Evolutionary conservation across 2,888 invertebrate genomes (phyloP).

Genomic region (Limnephilus auricula): DNA sequence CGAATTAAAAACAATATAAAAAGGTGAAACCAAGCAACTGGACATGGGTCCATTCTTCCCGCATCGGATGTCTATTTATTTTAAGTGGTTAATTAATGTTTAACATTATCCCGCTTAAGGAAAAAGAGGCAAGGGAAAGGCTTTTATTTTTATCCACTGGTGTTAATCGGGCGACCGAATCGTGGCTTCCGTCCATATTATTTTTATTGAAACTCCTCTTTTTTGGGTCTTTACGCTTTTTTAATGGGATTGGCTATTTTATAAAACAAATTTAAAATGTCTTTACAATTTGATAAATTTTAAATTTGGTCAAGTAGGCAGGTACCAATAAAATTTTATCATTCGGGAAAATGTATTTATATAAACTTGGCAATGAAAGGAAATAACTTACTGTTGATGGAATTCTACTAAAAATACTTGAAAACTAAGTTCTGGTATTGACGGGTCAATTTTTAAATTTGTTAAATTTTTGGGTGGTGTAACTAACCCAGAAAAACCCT

Average conservation of each 20-base stretch:
- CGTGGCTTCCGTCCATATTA: constrained; percentile 24
- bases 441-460: too few relatives aligned
- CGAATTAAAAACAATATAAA: background rate
- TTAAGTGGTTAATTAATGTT: constrained; percentile 57
- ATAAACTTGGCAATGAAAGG: too few relatives aligned
- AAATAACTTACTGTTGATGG: too few relatives aligned
- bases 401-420: too few relatives aligned
- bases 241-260: background rate
- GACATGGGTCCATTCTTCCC: constrained; percentile 25
- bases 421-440: too few relatives aligned
- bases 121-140: constrained; percentile 7
- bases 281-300: too few relatives aligned
- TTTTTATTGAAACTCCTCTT: constrained; percentile 10
- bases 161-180: constrained; percentile 43
- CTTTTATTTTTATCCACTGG: constrained; percentile 45
- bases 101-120: constrained; percentile 48
- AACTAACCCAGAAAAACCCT: too few relatives aligned
- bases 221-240: background rate
- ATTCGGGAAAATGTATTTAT: too few relatives aligned
- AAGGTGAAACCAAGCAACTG: constrained; percentile 14
- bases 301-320: too few relatives aligned
- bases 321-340: too few relatives aligned
- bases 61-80: constrained; percentile 48
- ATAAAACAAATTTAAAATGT: too few relatives aligned
- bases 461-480: too few relatives aligned